Evolutionary conservation across 2,888 invertebrate species (phyloP).

Genomic region (Ornithoptera priamus): DNA sequence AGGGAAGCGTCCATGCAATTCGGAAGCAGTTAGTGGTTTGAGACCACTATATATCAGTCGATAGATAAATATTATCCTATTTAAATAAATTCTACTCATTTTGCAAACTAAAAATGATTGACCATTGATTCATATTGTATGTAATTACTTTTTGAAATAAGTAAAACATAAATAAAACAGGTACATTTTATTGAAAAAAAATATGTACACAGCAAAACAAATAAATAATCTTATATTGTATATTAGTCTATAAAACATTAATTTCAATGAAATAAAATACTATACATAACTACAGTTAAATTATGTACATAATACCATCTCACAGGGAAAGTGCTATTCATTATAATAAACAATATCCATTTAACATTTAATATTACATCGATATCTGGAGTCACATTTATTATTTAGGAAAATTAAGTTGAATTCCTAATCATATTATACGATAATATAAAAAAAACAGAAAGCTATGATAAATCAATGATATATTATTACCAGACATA

Average conservation of each 20-base stretch:
- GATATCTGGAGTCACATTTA: constrained; percentile 70
- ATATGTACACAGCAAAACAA: constrained; percentile 81
- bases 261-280: constrained; percentile 80
- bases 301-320: constrained; percentile 79
- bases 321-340: constrained; percentile 63
- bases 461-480: constrained; percentile 68
- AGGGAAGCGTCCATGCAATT: too few relatives aligned
- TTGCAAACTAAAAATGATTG: not conserved
- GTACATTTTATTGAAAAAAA: constrained; percentile 80
- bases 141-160: constrained; percentile 24
- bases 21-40: too few relatives aligned
- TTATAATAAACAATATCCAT: constrained; percentile 74
- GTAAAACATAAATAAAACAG: constrained; percentile 70
- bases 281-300: constrained; percentile 78
- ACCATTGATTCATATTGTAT: not conserved
- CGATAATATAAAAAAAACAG: constrained; percentile 67
- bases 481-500: constrained; percentile 62
- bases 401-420: constrained; percentile 64
- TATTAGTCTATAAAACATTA: constrained; percentile 81
- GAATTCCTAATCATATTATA: constrained; percentile 70
- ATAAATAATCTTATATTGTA: constrained; percentile 80
- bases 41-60: too few relatives aligned
- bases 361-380: constrained; percentile 74
- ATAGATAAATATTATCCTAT: too few relatives aligned
- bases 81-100: not conserved